Conservation (phyloP, 2,797 vertebrate genomes). For the Spheniscus humboldti region DNA sequence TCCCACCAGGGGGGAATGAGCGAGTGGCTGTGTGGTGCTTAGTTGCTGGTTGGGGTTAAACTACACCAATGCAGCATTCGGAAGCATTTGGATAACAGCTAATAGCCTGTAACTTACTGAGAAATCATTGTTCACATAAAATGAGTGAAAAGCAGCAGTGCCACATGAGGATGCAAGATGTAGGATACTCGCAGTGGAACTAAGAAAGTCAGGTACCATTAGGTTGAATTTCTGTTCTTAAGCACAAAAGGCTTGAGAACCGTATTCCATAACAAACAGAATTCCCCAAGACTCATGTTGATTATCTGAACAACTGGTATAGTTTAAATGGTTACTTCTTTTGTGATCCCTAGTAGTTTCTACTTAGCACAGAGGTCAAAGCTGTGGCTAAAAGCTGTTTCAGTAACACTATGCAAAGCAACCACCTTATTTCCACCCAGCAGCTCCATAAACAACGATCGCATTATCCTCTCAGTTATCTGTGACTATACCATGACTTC, state of each 20-base stretch:
- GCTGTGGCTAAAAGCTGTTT: background rate
- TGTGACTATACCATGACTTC: background rate
- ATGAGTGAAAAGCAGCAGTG: background rate
- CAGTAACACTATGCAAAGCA: background rate
- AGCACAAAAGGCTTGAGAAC: background rate
- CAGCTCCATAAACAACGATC: background rate
- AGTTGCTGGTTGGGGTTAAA: too few species aligned
- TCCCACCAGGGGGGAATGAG: too few species aligned
- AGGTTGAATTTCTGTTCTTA: background rate
- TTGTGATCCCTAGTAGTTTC: background rate
- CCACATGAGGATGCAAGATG: background rate
- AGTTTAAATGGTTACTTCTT: background rate
- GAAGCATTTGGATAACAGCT: background rate
- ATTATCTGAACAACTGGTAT: background rate
- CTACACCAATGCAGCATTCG: background rate
- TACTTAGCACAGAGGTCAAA: background rate
- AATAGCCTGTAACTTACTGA: background rate
- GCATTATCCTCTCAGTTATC: background rate
- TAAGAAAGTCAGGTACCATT: background rate
- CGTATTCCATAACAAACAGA: background rate
- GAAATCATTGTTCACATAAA: background rate
- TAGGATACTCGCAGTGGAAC: background rate
- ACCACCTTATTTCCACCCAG: background rate
- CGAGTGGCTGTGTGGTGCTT: too few species aligned
- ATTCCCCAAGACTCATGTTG: background rate